Base-by-base conservation (phyloP, 1,140 invertebrate species). In the Scaptodrosophila lebanonensis region DNA sequence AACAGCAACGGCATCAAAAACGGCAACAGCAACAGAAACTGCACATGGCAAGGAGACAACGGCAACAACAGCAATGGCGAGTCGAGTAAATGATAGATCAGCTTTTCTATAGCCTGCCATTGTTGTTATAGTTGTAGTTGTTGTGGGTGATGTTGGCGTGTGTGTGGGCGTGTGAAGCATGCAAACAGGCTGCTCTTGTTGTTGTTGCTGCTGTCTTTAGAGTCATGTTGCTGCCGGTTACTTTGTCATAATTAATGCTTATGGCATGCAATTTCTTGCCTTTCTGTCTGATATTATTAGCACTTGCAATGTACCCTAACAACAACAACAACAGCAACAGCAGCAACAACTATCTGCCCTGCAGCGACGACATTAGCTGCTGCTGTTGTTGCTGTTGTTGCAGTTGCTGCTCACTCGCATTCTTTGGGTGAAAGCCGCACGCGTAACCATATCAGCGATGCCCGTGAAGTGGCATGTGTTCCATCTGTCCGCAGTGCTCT, bases 171-270 rank as follows among this genome's bases (percentile, higher is more conserved):
- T 61, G 42, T 53, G 57, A 57, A 50, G 67, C 42, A 62, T 43
- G 54, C 18, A 29, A 54, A 52, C 44, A 51, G 39, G 38, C 36
- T 33, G 50, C 22, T 12, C 27, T 17, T 22, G n/a, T 1, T 15
- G 32, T 36, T 36, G 47, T 29, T 35, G 17, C 25, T 25, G 43
- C 15, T 16, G 11, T 1, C 15, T n/a, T n/a, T n/a, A n/a, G n/a
- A n/a, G n/a, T n/a, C n/a, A n/a, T n/a, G n/a, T 38, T 39, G 45
- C 30, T 20, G 58, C 62, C 53, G 75, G 17, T 75, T 60, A 56
- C 54, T 71, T 65, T 79, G 64, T 67, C 54, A 79, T 79, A 72
- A 77, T 77, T 72, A 79, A 79, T 68, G 70, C 32, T 20, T 22
- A 22, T 35, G 29, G 50, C 50, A 45, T 79, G 73, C 59, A 65